A percentile compares a stretch with the other conserved stretches of the same genome.
These are phyloP conservation scores for Mamestra configurata DNA, from an alignment of 1,140 invertebrate species.

Conservation along the genomic window DNA sequence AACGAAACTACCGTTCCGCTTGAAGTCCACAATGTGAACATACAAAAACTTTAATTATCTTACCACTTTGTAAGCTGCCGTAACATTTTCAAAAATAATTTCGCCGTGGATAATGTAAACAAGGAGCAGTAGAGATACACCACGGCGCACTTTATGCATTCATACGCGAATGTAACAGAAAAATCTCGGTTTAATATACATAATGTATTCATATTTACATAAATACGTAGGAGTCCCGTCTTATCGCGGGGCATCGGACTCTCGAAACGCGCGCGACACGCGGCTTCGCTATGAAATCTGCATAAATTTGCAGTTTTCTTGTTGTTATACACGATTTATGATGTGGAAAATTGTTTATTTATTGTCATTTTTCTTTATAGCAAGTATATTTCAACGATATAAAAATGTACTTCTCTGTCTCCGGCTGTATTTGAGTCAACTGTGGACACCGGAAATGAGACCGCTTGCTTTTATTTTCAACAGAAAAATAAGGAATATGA, in stretches of 20 bases:
- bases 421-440: conserved; percentile 28
- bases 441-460: neutral
- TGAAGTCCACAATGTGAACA: neutral
- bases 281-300: conserved; percentile 72
- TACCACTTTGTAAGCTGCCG: conserved; percentile 15
- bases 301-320: conserved; percentile 81
- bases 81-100: conserved; percentile 39
- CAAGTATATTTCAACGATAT: conserved; percentile 28
- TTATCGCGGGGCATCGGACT: conserved; percentile 62
- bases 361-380: conserved; percentile 61
- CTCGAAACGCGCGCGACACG: conserved; percentile 65
- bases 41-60: conserved; percentile 30
- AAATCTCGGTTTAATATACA: conserved; percentile 60
- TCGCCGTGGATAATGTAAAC: conserved; percentile 24
- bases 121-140: conserved; percentile 17
- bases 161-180: conserved; percentile 55
- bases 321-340: conserved; percentile 75
- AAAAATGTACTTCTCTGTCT: conserved; percentile 24
- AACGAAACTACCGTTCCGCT: neutral
- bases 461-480: conserved; percentile 14
- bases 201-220: conserved; percentile 63
- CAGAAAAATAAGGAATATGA: conserved; percentile 18
- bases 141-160: conserved; percentile 45
- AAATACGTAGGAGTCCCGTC: conserved; percentile 56
- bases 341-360: conserved; percentile 77